Base-by-base conservation (phyloP, 2,888 invertebrate genomes). In the Thyatira batis region DNA sequence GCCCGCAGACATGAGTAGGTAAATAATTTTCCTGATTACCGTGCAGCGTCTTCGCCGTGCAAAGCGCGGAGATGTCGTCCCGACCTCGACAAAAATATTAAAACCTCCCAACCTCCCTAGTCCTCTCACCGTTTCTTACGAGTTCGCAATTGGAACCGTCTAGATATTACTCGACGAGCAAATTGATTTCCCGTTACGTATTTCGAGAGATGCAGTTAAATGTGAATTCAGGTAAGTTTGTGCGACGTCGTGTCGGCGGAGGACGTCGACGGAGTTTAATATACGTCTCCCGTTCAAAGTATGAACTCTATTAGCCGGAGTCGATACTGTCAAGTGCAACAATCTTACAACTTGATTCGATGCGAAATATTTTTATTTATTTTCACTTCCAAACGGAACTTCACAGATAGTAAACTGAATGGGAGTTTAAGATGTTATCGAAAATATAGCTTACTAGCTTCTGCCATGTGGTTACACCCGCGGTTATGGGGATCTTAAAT, bases 11-110 rank as follows among this genome's bases (percentile, higher is more conserved):
- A 86, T 89, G 87, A 85, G 91, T 91, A n/a, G n/a, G n/a, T n/a
- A 91, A 91, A 91, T 90, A 91, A 90, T 90, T 90, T 89, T 81
- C 85, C 83, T 91, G 90, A 90, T 91, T 91, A 89, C 89, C 86
- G 88, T 80, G 80, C 83, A 73, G 67, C 87, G 84, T 84, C 85
- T 79, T 75, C 77, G 73, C 67, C 39, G 39, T 39, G 74, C 76
- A 71, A 73, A 71, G 76, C 72, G 74, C 70, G 69, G 65, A 63
- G 73, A 76, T 75, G 77, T 75, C 76, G 78, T 76, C 72, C 66
- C 78, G 73, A 78, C 78, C 78, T 72, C 80, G 72, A 73, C 81
- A 83, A 87, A 89, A 89, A 88, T 89, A 89, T 89, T 87, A 87
- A 87, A 89, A 78, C 67, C 60, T 56, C 56, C 58, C 55, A 17